Evolutionary conservation across 2,888 invertebrate genomes (phyloP), one percentile per base, ranked within the genome.

Genomic region (Idaea biselata): DNA sequence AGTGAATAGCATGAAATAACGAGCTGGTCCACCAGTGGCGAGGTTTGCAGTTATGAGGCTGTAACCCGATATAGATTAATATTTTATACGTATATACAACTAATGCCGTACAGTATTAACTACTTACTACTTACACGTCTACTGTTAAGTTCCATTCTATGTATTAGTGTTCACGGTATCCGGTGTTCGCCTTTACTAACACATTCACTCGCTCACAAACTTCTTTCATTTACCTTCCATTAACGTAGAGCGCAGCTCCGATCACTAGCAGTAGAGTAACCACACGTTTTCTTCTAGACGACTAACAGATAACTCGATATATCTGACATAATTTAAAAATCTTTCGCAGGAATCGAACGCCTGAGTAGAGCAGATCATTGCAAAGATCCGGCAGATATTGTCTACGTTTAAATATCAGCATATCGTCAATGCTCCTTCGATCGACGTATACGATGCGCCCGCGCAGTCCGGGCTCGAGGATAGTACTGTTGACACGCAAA

Each of bases 361-460:
- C 96, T 96, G 96, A 96, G 96, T 96, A 94, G 95, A 95, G 94
- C 95, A 95, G 95, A 96, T 96, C 94, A 95, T 95, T 95, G 95
- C 95, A 95, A 95, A 95, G 94, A 95, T 95, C 94, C 95, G 95
- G 93, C 94, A 95, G 93, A 94, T 95, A 94, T 94, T 95, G 93
- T 94, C 95, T 88, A 95, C 95, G 93, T 95, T 95, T 93, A 94
- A 94, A 87, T 94, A 94, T 90, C 94, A 94, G 89, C 94, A 94
- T 89, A 91, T 86, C 92, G 83, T 64, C 90, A 87, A 87, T 87
- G 88, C 89, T 83, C 81, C 88, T 80, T 81, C 92, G 75, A 86
- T 87, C 87, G 93, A 89, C 87, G 91, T 86, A 84, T 88, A 86
- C 88, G 87, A 87, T 83, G 87, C 86, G 73, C 83, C 84, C 76